Evolutionary conservation across 1,140 invertebrate genomes (phyloP).

Genomic region (Scaptodrosophila lebanonensis): DNA sequence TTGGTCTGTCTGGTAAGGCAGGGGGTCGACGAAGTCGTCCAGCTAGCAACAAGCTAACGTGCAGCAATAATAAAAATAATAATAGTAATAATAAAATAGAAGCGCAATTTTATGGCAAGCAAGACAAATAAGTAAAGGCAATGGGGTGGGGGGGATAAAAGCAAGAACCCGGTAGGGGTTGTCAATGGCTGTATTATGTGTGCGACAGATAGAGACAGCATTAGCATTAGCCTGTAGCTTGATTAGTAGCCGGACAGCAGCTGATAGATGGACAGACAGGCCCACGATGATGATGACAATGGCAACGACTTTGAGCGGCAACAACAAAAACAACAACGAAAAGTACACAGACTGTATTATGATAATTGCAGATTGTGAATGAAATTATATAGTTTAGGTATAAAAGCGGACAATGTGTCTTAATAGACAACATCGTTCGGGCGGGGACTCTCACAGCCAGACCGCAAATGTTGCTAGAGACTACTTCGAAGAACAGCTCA

Average conservation of each 20-base stretch:
- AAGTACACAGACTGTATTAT: too few species aligned
- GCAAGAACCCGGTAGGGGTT: too few species aligned
- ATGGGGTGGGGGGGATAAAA: not conserved
- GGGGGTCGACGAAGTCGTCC: too few species aligned
- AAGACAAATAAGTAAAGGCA: not conserved
- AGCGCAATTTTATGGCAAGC: slow-evolving; percentile 20
- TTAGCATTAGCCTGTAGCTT: too few species aligned
- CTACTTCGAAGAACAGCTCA: too few species aligned
- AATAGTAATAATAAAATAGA: slow-evolving; percentile 33
- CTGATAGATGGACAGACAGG: too few species aligned
- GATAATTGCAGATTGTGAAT: slow-evolving; percentile 19
- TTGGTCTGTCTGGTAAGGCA: too few species aligned
- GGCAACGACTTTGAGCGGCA: slow-evolving; percentile 17
- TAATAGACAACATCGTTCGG: slow-evolving; percentile 15
- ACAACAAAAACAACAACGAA: too few species aligned
- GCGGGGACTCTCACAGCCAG: slow-evolving; percentile 6
- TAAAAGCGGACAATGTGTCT: not conserved
- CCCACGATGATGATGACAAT: slow-evolving; percentile 20
- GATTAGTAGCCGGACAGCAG: too few species aligned
- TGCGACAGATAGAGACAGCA: too few species aligned
- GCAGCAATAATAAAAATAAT: slow-evolving; percentile 46
- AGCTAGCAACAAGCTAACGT: slow-evolving; percentile 27
- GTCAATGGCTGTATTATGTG: too few species aligned
- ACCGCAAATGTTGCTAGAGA: too few species aligned
- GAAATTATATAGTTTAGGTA: slow-evolving; percentile 1